Conservation (phyloP, 2,113 vertebrate genomes). For the Ahaetulla prasina region DNA sequence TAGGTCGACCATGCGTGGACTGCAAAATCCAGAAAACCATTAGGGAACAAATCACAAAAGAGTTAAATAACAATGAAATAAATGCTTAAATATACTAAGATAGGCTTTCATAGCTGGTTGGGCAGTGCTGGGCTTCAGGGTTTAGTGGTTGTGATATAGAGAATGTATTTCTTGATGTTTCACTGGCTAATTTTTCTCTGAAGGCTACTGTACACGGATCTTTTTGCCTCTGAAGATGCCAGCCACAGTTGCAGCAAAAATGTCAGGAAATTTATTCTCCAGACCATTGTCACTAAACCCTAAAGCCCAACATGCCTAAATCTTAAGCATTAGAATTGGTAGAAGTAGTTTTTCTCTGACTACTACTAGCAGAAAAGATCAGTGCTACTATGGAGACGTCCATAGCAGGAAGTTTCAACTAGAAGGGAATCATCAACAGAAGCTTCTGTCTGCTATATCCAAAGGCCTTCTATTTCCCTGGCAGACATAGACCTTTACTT, state of each 20-base stretch:
- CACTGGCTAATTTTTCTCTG: not conserved
- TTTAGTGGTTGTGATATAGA: not conserved
- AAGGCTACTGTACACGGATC: not conserved
- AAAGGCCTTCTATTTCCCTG: not conserved
- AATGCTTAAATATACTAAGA: not conserved
- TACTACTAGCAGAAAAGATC: not conserved
- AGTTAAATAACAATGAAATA: not conserved
- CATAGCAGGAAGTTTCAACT: not conserved
- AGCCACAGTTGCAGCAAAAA: not conserved
- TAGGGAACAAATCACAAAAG: not conserved
- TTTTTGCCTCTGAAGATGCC: not conserved
- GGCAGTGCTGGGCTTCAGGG: not conserved
- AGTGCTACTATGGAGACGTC: not conserved
- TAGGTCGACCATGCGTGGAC: not conserved
- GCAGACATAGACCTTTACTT: not conserved
- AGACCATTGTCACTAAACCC: not conserved
- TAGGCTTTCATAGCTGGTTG: not conserved
- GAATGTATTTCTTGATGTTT: not conserved
- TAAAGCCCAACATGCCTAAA: not conserved
- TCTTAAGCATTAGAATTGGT: not conserved
- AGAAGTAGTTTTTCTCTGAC: not conserved
- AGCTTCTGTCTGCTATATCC: not conserved
- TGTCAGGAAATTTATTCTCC: not conserved
- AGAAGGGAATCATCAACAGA: not conserved
- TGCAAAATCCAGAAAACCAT: not conserved